Evolutionary conservation across 2,888 invertebrate species (phyloP).

Genomic region (Cabera pusaria): DNA sequence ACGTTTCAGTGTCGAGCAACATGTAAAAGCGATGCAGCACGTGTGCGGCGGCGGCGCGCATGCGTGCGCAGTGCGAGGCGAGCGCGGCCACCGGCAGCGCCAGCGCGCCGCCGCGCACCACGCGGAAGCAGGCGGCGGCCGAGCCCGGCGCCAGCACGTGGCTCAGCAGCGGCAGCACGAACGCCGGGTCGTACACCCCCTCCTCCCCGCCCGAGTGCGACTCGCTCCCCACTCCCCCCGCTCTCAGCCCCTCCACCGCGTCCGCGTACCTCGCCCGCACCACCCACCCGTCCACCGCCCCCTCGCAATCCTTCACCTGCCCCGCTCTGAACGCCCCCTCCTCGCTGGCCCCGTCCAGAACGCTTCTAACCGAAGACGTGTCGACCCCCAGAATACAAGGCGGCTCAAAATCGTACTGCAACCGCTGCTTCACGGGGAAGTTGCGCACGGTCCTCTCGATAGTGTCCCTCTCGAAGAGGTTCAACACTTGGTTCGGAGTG

Average conservation of each 20-base stretch:
- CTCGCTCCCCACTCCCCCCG: slow-evolving; percentile 42
- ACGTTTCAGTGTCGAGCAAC: slow-evolving; percentile 89
- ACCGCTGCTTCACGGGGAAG: slow-evolving; percentile 86
- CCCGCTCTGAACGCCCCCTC: slow-evolving; percentile 43
- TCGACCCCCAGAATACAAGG: slow-evolving; percentile 38
- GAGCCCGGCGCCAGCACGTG: slow-evolving; percentile 90
- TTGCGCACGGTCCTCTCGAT: slow-evolving; percentile 87
- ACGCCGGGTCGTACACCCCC: slow-evolving; percentile 91
- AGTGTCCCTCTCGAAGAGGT: slow-evolving; percentile 85
- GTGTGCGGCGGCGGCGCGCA: slow-evolving; percentile 89
- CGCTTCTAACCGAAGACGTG: slow-evolving; percentile 35
- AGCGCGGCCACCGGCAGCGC: slow-evolving; percentile 88
- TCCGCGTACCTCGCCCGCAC: slow-evolving; percentile 46
- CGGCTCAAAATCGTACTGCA: slow-evolving; percentile 73
- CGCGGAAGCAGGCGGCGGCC: slow-evolving; percentile 87
- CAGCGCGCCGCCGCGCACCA: slow-evolving; percentile 87
- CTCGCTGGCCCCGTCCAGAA: slow-evolving; percentile 44
- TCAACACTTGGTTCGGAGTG: slow-evolving; percentile 88
- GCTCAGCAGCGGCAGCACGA: slow-evolving; percentile 90
- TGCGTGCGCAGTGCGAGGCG: slow-evolving; percentile 85
- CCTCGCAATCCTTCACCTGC: slow-evolving; percentile 46
- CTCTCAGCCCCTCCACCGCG: slow-evolving; percentile 37
- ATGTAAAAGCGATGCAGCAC: slow-evolving; percentile 88
- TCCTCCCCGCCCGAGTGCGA: slow-evolving; percentile 52
- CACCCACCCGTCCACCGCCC: slow-evolving; percentile 41